Evolutionary conservation across 2,888 invertebrate genomes (phyloP), one percentile per base, ranked within the genome.

Genomic region (Temnothorax ravouxi): DNA sequence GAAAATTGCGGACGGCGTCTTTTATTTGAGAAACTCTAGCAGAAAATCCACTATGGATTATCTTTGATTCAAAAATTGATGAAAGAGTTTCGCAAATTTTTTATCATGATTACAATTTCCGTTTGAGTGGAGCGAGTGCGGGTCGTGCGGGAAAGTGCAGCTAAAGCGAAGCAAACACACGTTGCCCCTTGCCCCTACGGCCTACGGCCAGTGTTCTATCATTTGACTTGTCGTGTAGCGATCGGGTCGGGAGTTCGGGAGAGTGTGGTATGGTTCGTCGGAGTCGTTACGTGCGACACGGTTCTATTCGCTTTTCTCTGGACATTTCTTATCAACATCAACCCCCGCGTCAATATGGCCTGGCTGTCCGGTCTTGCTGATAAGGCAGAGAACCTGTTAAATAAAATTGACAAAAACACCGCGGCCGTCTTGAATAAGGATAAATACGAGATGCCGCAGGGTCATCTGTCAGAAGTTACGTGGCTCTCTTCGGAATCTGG

Each of bases 341-440:
- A 1, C 25, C 44, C 21, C 59, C 11, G 25, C 44, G 0, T 77
- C 64, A 44, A 89, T 82, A 97, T 97, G 97, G 97, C 97, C 86
- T 97, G 97, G 97, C 94, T 97, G 69, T 96, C 96, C 87, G 97
- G 96, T 89, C 95, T 97, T 79, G 97, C 97, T 67, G 97, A 96
- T 41, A 97, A 96, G 91, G 97, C 97, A 34, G 97, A 97, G 94
- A 96, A 96, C 92, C 95, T 97, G 83, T 95, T 97, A 47, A 97
- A 97, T 93, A 96, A 96, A 94, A 96, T 97, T 77, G 97, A 97
- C 93, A 96, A 97, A 93, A 96, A 97, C 93, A 97, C 97, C 21
- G 97, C 97, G 2, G 96, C 96, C 56, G 97, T 96, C 56, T 95
- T 96, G 64, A 94, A 92, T 83, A 94, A 94, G 79, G 94, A 95